phyloP scores from a whole-genome alignment of 2,797 vertebrate species.

The Myotis daubentonii region DNA sequence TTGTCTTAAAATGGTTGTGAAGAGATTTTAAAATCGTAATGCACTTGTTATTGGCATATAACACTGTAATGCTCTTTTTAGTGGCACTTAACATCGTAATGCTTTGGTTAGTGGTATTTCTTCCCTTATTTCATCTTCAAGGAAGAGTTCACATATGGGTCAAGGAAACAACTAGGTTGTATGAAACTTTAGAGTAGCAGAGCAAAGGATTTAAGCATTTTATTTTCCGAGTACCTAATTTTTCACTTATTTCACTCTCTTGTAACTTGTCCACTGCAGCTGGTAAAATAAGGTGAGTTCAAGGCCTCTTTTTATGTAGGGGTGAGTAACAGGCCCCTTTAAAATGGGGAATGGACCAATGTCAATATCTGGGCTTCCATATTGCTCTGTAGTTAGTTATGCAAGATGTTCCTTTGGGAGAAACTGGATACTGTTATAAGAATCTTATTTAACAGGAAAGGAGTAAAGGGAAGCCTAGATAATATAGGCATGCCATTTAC shows the following conservation, averaged over 20 bases:
- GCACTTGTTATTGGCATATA: constrained; percentile 64
- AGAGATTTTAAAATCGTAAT: constrained; percentile 66
- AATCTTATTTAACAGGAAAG: too few relatives aligned
- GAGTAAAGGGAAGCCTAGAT: too few relatives aligned
- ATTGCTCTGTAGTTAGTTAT: neutral
- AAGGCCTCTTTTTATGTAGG: neutral
- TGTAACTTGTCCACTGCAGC: neutral
- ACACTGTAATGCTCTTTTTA: constrained; percentile 63
- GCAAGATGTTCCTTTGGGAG: neutral
- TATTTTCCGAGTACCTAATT: neutral
- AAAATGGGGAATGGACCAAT: neutral
- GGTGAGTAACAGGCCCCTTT: neutral
- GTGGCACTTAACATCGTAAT: constrained; percentile 66
- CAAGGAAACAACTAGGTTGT: constrained; percentile 55
- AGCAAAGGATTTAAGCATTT: neutral
- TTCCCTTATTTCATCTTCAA: constrained; percentile 46
- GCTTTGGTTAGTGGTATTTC: constrained; percentile 60
- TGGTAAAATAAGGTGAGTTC: neutral
- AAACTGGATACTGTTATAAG: neutral
- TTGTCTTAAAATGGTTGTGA: constrained; percentile 61
- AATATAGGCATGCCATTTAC: too few relatives aligned
- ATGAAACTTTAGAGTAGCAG: constrained; percentile 31
- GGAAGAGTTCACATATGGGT: constrained; percentile 64
- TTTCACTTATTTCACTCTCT: neutral
- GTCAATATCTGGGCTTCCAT: neutral